phyloP scores from a whole-genome alignment of 2,113 vertebrate genomes.

The Percina caprodes region DNA sequence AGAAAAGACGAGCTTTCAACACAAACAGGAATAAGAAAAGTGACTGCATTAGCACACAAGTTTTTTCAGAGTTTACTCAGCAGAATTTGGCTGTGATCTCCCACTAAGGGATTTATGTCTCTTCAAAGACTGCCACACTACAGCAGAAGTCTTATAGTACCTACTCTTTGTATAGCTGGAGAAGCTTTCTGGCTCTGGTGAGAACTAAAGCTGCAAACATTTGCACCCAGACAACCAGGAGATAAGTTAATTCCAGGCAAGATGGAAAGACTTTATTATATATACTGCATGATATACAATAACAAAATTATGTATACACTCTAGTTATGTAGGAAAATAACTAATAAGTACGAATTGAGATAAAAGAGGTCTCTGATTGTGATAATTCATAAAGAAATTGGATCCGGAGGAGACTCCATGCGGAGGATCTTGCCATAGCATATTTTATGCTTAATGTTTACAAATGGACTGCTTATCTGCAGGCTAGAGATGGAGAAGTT shows the following conservation, averaged over 20 bases:
- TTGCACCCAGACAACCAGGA: background rate
- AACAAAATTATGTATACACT: background rate
- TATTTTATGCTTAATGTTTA: background rate
- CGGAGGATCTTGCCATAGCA: background rate
- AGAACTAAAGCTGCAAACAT: background rate
- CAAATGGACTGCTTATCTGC: background rate
- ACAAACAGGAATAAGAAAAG: conserved; percentile 1
- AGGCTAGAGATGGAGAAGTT: conserved; percentile 1
- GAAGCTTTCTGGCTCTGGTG: conserved; percentile 26
- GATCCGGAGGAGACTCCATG: background rate
- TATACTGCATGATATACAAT: background rate
- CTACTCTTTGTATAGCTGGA: conserved; percentile 15
- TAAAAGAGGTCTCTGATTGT: background rate
- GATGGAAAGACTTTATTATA: background rate
- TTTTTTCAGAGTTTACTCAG: conserved; percentile 57
- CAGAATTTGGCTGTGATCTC: conserved; percentile 55
- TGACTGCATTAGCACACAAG: conserved; percentile 21
- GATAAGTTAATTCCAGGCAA: background rate
- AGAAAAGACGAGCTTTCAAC: conserved; percentile 3
- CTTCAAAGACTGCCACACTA: conserved; percentile 50
- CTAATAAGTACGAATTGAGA: background rate
- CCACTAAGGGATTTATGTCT: conserved; percentile 57
- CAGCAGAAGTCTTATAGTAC: conserved; percentile 18
- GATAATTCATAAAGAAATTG: background rate
- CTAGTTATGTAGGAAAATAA: background rate